Evolutionary conservation across 2,797 vertebrate species (phyloP).

Genomic region (Rhabdophis nuchalis): DNA sequence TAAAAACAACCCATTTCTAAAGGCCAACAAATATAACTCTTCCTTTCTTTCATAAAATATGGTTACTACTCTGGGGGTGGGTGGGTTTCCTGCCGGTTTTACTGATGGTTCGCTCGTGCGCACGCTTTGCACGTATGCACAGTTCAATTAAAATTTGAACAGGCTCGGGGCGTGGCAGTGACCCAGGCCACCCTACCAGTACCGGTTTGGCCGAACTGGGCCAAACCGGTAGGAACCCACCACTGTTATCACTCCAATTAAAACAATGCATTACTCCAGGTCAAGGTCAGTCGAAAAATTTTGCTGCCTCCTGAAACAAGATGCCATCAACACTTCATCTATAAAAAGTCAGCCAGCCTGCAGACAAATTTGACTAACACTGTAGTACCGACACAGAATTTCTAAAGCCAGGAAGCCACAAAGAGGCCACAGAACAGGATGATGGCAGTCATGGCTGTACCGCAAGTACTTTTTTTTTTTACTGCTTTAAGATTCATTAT

Average conservation of each 20-base stretch:
- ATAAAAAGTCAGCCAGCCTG: background rate
- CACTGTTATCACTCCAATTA: background rate
- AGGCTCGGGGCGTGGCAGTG: too few species aligned
- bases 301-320: background rate
- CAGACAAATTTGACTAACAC: background rate
- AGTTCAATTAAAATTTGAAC: too few species aligned
- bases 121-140: too few species aligned
- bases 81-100: too few species aligned
- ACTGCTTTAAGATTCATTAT: background rate
- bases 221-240: too few species aligned
- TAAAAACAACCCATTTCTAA: background rate
- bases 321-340: background rate
- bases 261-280: background rate
- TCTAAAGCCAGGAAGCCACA: too few species aligned
- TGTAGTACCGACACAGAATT: background rate
- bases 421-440: background rate
- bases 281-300: background rate
- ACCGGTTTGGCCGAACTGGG: too few species aligned
- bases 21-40: background rate
- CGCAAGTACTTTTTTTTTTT: background rate
- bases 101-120: too few species aligned
- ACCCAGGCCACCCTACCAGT: too few species aligned
- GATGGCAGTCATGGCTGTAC: background rate
- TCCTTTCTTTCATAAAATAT: background rate
- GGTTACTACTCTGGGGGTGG: background rate